Evolutionary conservation across 2,113 vertebrate species (phyloP).

Genomic region (Acrocephalus kingi): DNA sequence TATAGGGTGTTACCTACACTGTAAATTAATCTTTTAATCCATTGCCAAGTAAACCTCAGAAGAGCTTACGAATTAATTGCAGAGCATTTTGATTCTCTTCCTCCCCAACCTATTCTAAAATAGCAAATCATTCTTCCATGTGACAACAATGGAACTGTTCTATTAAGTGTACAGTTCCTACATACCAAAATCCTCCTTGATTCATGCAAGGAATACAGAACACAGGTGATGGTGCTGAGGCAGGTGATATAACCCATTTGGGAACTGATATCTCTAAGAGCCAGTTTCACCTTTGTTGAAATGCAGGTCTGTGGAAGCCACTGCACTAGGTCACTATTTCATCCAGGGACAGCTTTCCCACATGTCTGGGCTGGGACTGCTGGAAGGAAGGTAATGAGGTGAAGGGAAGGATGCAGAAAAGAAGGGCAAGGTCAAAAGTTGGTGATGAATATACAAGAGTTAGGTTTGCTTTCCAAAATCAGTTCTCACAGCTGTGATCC

Average conservation of each 20-base stretch:
- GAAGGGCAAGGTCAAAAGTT: not conserved
- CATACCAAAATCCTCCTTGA: not conserved
- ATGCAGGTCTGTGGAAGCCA: not conserved
- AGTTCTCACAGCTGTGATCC: not conserved
- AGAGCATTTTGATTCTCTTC: not conserved
- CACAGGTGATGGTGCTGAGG: not conserved
- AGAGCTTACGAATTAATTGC: slow-evolving; percentile 3
- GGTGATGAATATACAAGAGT: accelerated
- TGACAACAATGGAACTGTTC: not conserved
- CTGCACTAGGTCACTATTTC: not conserved
- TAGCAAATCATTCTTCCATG: not conserved
- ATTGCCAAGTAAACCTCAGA: not conserved
- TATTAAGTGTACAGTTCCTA: not conserved
- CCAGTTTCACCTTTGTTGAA: not conserved
- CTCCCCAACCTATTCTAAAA: not conserved
- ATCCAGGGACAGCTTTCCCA: not conserved
- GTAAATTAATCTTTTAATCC: not conserved
- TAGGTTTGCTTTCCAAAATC: not conserved
- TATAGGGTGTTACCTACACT: not conserved
- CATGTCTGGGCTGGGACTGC: not conserved
- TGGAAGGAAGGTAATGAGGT: not conserved
- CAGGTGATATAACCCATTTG: not conserved
- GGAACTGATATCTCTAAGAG: not conserved
- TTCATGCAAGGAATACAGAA: not conserved
- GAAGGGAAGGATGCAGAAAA: not conserved